phyloP scores from a whole-genome alignment of 2,113 vertebrate species.

The Myrmecophaga tridactyla region DNA sequence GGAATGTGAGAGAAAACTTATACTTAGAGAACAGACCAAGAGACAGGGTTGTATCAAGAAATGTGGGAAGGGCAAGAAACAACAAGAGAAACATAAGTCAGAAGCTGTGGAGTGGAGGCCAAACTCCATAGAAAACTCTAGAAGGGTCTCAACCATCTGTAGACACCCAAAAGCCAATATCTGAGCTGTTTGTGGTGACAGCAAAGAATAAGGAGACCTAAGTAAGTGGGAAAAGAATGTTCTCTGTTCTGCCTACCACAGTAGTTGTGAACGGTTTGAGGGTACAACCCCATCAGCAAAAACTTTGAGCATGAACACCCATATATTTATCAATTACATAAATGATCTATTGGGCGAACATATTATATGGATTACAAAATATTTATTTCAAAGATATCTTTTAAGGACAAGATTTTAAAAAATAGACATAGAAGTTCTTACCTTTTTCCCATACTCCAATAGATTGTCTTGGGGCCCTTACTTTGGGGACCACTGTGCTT shows the following conservation, averaged over 20 bases:
- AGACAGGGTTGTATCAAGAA: background rate
- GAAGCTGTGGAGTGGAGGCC: background rate
- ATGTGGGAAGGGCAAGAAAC: background rate
- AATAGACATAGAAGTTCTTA: background rate
- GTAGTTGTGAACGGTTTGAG: background rate
- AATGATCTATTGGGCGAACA: background rate
- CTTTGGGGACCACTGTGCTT: background rate
- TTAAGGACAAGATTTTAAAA: conserved; percentile 6
- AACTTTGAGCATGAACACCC: background rate
- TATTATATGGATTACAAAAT: background rate
- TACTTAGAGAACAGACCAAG: background rate
- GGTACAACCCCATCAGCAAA: background rate
- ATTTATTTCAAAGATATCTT: background rate
- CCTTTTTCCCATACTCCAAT: background rate
- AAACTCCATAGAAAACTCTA: background rate
- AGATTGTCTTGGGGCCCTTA: background rate
- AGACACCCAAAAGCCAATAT: background rate
- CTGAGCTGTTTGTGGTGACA: background rate
- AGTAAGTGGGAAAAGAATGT: background rate
- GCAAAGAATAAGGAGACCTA: background rate
- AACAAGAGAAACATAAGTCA: background rate
- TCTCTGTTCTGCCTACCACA: background rate
- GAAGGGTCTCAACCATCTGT: background rate
- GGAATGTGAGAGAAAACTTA: background rate
- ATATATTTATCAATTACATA: background rate